phyloP scores from a whole-genome alignment of 2,888 invertebrate genomes.

The Amphipyra tragopoginis region DNA sequence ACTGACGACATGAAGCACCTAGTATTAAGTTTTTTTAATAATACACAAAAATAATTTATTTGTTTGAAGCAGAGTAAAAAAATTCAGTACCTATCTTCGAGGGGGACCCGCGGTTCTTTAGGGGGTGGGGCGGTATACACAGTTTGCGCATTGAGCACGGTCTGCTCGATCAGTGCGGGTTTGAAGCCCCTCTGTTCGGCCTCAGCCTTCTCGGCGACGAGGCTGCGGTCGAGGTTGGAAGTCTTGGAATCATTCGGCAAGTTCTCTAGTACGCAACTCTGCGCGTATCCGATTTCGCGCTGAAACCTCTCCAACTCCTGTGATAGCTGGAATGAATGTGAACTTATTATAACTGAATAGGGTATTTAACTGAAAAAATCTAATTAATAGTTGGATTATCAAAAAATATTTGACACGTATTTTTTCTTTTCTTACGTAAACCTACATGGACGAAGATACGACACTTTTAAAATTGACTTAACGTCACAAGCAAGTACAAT shows the following conservation, averaged over 20 bases:
- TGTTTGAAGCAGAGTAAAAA: neutral
- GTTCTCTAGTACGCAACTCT: slow-evolving; percentile 60
- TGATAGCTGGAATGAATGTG: slow-evolving; percentile 68
- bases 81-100: neutral
- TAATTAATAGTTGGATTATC: too few species aligned
- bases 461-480: too few species aligned
- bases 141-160: slow-evolving; percentile 10
- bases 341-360: neutral
- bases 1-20: too few species aligned
- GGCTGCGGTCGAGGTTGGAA: slow-evolving; percentile 74
- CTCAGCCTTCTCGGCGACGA: slow-evolving; percentile 65
- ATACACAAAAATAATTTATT: too few species aligned
- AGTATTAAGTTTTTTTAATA: too few species aligned
- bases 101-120: neutral
- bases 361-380: too few species aligned
- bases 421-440: too few species aligned
- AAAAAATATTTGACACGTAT: too few species aligned
- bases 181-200: slow-evolving; percentile 31
- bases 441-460: too few species aligned
- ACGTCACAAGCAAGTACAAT: too few species aligned
- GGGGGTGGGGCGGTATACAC: neutral
- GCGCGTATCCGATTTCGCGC: slow-evolving; percentile 62
- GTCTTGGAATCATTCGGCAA: slow-evolving; percentile 62
- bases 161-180: neutral
- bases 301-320: slow-evolving; percentile 77